These are phyloP conservation scores for Epinephelus moara DNA, from an alignment of 2,113 vertebrate species.

Conservation along the genomic window DNA sequence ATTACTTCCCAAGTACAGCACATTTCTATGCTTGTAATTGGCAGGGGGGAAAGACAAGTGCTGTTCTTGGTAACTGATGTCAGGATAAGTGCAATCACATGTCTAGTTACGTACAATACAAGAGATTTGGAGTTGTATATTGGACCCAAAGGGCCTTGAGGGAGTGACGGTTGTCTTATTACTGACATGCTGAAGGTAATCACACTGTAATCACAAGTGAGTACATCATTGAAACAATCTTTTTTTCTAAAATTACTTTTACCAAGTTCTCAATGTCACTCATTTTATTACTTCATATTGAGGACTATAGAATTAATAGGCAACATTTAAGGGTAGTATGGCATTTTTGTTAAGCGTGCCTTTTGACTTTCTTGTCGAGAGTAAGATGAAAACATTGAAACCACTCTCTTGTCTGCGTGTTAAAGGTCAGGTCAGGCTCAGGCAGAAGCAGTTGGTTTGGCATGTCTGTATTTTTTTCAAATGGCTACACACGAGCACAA, in stretches of 20 bases:
- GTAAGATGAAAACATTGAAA: background rate
- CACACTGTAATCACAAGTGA: background rate
- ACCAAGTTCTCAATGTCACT: background rate
- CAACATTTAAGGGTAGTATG: background rate
- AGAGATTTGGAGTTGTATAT: background rate
- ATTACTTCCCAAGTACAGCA: conserved; percentile 6
- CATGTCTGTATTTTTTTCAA: background rate
- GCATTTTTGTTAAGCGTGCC: background rate
- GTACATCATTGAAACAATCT: background rate
- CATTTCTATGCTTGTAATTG: conserved; percentile 15
- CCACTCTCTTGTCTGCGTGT: background rate
- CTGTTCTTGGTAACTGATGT: conserved; percentile 8
- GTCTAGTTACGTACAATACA: background rate
- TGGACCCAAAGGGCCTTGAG: background rate
- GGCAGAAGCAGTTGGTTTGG: background rate
- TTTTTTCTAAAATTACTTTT: background rate
- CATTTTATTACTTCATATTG: background rate
- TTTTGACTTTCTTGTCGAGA: background rate
- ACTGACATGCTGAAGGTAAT: background rate
- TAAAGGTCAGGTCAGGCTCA: background rate
- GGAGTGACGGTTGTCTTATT: background rate
- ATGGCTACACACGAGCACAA: background rate
- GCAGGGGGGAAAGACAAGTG: background rate
- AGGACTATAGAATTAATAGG: background rate
- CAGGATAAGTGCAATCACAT: background rate